Conservation (phyloP, 2,888 invertebrate species). For the Suillia variegata region DNA sequence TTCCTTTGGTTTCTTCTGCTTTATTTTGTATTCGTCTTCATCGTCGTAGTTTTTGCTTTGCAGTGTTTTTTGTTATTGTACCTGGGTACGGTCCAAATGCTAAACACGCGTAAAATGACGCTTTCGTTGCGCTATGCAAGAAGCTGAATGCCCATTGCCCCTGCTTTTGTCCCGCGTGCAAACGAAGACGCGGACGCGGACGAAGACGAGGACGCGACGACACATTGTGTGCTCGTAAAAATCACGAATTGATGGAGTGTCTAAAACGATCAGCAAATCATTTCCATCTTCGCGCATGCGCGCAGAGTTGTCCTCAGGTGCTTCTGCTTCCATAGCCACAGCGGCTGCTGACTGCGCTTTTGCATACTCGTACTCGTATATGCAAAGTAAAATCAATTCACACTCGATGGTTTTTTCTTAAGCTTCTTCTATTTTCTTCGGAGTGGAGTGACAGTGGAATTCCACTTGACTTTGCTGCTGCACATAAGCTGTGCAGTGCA, state of each 20-base stretch:
- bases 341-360: constrained; percentile 1
- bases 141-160: constrained; percentile 27
- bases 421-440: neutral
- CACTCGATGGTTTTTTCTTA: constrained; percentile 39
- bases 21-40: no score
- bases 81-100: constrained; percentile 30
- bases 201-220: constrained; percentile 22
- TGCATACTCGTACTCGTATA: constrained; percentile 19
- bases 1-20: neutral
- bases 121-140: constrained; percentile 45
- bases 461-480: constrained; percentile 47
- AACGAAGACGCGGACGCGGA: neutral
- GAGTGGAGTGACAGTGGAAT: constrained; percentile 45
- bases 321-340: constrained; percentile 25
- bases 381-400: constrained; percentile 50
- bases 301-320: constrained; percentile 40
- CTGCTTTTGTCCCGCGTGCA: neutral
- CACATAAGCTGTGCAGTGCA: constrained; percentile 18
- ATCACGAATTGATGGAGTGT: constrained; percentile 60
- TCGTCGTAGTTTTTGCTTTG: no score
- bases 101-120: constrained; percentile 53
- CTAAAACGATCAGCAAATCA: constrained; percentile 58
- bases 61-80: constrained; percentile 31
- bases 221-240: constrained; percentile 56
- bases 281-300: constrained; percentile 41